These are phyloP conservation scores for Ceratina australensis DNA, from an alignment of 1,140 invertebrate genomes.

Conservation along the genomic window DNA sequence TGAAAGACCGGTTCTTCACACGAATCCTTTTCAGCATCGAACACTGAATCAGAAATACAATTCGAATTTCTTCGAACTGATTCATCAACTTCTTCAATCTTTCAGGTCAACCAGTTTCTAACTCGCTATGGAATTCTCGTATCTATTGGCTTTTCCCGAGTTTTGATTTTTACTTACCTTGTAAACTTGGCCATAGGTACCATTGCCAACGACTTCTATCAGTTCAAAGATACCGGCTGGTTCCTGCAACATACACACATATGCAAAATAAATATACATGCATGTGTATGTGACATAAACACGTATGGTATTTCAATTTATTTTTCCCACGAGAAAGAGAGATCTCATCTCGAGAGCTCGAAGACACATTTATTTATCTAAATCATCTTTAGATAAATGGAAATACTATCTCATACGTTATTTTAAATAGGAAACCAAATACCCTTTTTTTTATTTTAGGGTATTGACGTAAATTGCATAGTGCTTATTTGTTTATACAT, in stretches of 20 bases:
- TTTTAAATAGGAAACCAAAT: no score
- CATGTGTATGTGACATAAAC: neutral
- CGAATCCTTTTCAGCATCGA: conserved; percentile 38
- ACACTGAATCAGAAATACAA: conserved; percentile 51
- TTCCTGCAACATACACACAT: conserved; percentile 85
- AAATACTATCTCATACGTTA: no score
- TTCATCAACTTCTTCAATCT: conserved; percentile 39
- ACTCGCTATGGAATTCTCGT: neutral
- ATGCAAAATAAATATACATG: neutral
- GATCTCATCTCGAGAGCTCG: no score
- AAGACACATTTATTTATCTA: no score
- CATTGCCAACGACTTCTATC: conserved; percentile 99
- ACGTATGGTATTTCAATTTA: no score
- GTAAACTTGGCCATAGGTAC: conserved; percentile 99
- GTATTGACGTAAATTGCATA: no score
- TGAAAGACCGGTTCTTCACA: conserved; percentile 31
- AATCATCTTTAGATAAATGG: no score
- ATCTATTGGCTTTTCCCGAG: no score
- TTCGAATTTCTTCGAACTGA: neutral
- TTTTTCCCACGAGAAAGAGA: no score
- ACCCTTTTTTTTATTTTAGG: no score
- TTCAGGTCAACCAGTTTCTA: neutral
- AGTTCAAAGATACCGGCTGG: conserved; percentile 99
- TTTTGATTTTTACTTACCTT: conserved; percentile 86
- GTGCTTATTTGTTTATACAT: no score